These are phyloP conservation scores for Oppia nitens DNA, from an alignment of 1,140 invertebrate genomes.

Conservation along the genomic window DNA sequence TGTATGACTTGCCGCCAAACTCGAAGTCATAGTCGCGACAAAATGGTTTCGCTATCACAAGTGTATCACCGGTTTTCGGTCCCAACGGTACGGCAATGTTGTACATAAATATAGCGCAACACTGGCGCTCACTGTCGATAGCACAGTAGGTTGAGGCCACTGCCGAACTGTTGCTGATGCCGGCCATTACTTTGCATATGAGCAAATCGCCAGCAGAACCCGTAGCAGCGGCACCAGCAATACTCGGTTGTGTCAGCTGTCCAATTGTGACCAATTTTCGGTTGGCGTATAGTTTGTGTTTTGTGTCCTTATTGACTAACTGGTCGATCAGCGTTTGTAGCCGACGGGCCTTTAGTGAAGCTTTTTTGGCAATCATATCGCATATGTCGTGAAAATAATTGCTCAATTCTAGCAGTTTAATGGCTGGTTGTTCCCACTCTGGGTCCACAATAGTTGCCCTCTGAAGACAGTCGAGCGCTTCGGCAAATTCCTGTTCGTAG, in stretches of 20 bases:
- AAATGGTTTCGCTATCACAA: constrained; percentile 58
- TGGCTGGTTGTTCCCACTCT: constrained; percentile 45
- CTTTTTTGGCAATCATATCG: constrained; percentile 43
- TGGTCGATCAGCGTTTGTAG: constrained; percentile 31
- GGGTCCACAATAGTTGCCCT: constrained; percentile 49
- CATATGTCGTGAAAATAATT: constrained; percentile 48
- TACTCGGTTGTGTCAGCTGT: constrained; percentile 40
- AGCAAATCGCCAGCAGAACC: not conserved
- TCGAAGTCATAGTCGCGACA: constrained; percentile 42
- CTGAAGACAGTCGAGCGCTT: constrained; percentile 48
- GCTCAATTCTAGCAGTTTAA: constrained; percentile 41
- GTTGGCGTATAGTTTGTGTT: constrained; percentile 34
- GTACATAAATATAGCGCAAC: constrained; percentile 57
- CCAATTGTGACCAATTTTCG: constrained; percentile 48
- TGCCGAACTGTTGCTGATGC: not conserved
- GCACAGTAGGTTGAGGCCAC: constrained; percentile 46
- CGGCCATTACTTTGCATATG: not conserved
- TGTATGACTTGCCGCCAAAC: constrained; percentile 23
- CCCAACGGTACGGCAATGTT: constrained; percentile 62
- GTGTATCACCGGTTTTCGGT: constrained; percentile 62
- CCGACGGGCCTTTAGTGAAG: constrained; percentile 45
- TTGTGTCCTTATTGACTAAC: constrained; percentile 41
- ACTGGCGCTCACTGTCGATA: constrained; percentile 49
- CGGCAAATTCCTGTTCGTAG: constrained; percentile 57
- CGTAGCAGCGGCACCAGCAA: constrained; percentile 38